Base-by-base conservation (phyloP, 1,140 invertebrate species). In the Drosophila parvula region DNA sequence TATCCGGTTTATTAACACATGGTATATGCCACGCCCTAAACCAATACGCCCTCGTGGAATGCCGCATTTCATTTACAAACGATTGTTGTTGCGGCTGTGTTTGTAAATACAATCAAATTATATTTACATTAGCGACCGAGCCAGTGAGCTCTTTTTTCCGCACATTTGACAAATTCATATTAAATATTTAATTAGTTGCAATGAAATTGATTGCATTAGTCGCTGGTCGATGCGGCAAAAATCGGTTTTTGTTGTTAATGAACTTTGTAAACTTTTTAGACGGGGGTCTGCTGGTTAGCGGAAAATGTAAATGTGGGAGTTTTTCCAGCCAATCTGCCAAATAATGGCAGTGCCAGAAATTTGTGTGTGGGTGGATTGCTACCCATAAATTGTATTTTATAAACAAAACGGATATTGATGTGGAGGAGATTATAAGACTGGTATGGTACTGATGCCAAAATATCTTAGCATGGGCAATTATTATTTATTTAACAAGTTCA, bases 151-250 rank as follows among this genome's bases (percentile, higher is more conserved):
- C 63, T 55, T 63, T 51, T 43, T 41, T 45, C 27, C 18, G 32
- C 45, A 10, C 38, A 27, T 58, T 75, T 75, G 38, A 40, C 45
- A 22, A 76, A 78, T 77, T 27, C 44, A 78, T 78, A 78, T 78
- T 78, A 78, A 78, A 70, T 61, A 61, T 78, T 78, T 78, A 78
- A 78, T 78, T 78, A 78, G 74, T 78, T 70, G 14, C 38, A 34
- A 28, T 55, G 55, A 78, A 78, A 78, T 78, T 78, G 74, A 78
- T 78, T 69, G 74, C 44, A 78, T 78, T 78, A 78, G 74, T 38
- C 41, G 22, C 30, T 55, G 41, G 28, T 50, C 41, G 28, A 62
- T 40, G 38, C 48, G 56, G 50, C 44, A 43, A 18, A 58, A 38
- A 59, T 58, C 36, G 40, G 27, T 16, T 55, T 58, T 77, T 65